Evolutionary conservation across 2,797 vertebrate species (phyloP).

Genomic region (Diplodus sargus): DNA sequence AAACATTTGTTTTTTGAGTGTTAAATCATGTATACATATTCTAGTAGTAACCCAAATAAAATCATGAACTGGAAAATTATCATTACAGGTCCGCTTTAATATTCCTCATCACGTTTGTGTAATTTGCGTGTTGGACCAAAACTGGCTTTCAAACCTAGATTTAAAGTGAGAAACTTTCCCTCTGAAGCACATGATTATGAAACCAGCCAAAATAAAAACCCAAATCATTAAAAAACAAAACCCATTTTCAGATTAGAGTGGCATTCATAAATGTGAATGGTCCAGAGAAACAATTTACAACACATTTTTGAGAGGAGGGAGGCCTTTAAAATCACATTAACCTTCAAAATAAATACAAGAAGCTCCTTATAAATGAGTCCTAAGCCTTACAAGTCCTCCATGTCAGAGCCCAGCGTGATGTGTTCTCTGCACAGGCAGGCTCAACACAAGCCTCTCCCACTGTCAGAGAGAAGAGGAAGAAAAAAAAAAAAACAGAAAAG

Average conservation of each 20-base stretch:
- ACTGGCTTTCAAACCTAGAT: no score
- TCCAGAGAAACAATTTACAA: no score
- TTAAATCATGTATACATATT: no score
- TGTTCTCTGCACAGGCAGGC: constrained; percentile 12
- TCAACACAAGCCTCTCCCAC: constrained; percentile 74
- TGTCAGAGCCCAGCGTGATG: neutral
- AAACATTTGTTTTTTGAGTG: no score
- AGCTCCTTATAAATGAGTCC: no score
- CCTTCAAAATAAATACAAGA: no score
- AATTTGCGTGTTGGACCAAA: no score
- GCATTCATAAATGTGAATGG: no score
- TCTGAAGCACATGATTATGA: neutral
- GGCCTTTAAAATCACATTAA: neutral
- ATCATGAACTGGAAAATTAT: no score
- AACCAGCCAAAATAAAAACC: neutral
- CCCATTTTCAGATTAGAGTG: neutral
- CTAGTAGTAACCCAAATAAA: no score
- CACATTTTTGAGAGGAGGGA: neutral
- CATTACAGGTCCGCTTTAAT: no score
- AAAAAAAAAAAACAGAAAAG: constrained; percentile 14
- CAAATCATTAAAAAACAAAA: neutral
- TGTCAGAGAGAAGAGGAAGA: neutral
- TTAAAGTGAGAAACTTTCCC: neutral
- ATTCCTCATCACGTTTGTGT: no score
- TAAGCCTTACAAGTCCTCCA: neutral